These are phyloP conservation scores for Nesometra sesokonis DNA, from an alignment of 35 echinoderm and acorn worm species.

Conservation along the genomic window DNA sequence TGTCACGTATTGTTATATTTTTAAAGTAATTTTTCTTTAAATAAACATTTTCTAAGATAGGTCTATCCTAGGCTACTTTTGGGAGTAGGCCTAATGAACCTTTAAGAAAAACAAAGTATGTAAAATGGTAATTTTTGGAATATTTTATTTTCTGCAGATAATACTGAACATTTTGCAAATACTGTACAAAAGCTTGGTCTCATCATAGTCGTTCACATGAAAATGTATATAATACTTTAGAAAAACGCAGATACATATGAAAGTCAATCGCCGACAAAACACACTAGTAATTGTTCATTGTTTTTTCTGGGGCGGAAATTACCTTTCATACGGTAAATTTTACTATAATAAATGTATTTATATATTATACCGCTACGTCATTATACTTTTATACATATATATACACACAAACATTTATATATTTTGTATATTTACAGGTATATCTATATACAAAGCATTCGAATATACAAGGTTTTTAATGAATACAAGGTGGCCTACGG, in stretches of 20 bases:
- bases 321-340: too few species aligned
- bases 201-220: neutral
- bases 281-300: too few species aligned
- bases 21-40: too few species aligned
- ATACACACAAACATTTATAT: slow-evolving; percentile 7
- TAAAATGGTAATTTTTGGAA: too few species aligned
- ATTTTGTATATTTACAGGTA: neutral
- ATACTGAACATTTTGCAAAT: neutral
- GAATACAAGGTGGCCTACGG: neutral
- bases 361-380: neutral
- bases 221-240: neutral
- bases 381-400: neutral
- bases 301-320: too few species aligned
- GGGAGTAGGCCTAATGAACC: too few species aligned
- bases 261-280: too few species aligned
- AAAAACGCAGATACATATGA: neutral
- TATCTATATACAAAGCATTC: neutral
- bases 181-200: neutral
- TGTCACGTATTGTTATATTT: too few species aligned
- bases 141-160: neutral
- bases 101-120: too few species aligned
- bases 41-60: too few species aligned
- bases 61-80: too few species aligned
- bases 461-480: neutral
- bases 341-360: too few species aligned